phyloP scores from a whole-genome alignment of 1,140 invertebrate genomes.

The Charaxes varanes region DNA sequence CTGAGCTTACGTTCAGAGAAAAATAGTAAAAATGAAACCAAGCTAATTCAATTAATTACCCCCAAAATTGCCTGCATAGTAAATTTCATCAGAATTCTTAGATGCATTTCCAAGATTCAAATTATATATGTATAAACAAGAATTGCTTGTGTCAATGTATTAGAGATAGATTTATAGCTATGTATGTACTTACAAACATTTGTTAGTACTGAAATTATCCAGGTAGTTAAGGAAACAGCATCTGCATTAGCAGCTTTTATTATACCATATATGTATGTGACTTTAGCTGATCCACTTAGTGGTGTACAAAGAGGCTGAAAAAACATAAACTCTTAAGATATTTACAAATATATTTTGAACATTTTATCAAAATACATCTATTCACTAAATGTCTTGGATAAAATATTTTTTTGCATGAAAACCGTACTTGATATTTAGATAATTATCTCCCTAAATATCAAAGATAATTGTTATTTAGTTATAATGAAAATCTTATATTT shows the following conservation, averaged over 20 bases:
- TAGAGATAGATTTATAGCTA: neutral
- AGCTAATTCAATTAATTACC: no score
- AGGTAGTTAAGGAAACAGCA: constrained; percentile 79
- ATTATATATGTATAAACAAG: no score
- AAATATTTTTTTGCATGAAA: no score
- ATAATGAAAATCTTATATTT: constrained; percentile 56
- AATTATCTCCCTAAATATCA: no score
- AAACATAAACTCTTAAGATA: constrained; percentile 13
- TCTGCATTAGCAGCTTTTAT: constrained; percentile 77
- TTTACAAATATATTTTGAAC: neutral
- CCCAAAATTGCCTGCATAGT: no score
- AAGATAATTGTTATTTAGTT: no score
- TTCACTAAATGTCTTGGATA: no score
- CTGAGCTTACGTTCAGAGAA: no score
- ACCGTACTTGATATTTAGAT: no score
- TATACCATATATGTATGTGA: constrained; percentile 79
- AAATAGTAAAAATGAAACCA: no score
- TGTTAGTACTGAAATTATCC: constrained; percentile 81
- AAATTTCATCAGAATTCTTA: no score
- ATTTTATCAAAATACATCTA: neutral
- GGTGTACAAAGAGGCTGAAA: constrained; percentile 81
- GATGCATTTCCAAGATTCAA: no score
- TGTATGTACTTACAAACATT: constrained; percentile 18
- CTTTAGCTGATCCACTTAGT: constrained; percentile 81
- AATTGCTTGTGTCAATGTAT: constrained; percentile 1